These are phyloP conservation scores for Hyperopisus bebe DNA, from an alignment of 2,113 vertebrate species.

Conservation along the genomic window DNA sequence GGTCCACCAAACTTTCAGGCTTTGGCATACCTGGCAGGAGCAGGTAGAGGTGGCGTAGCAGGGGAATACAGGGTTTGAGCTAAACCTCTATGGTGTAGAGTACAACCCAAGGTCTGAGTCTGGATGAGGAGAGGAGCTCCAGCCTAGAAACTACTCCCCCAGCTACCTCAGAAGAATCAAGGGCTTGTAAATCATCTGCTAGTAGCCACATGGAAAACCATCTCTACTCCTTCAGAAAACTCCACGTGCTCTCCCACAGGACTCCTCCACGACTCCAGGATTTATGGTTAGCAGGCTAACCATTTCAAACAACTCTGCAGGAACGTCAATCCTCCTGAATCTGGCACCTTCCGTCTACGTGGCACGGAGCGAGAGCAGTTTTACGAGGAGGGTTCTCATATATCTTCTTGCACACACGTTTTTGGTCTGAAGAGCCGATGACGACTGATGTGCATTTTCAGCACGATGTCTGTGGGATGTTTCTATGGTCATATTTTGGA, in stretches of 20 bases:
- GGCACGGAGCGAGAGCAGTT: not conserved
- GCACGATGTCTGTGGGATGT: not conserved
- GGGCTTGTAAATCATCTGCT: not conserved
- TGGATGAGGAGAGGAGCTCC: not conserved
- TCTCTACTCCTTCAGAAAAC: not conserved
- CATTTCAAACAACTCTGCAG: not conserved
- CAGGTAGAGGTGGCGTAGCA: not conserved
- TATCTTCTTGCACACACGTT: not conserved
- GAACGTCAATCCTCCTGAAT: not conserved
- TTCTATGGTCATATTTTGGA: not conserved
- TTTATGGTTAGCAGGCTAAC: not conserved
- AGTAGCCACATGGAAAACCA: not conserved
- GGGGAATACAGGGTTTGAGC: not conserved
- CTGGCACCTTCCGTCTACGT: not conserved
- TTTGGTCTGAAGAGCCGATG: not conserved
- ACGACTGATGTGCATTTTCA: not conserved
- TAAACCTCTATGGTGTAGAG: not conserved
- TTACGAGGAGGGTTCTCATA: not conserved
- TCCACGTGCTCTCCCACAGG: slow-evolving; percentile 22
- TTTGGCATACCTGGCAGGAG: not conserved
- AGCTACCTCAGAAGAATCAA: not conserved
- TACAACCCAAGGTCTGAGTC: not conserved
- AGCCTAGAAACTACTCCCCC: not conserved
- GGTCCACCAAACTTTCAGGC: not conserved
- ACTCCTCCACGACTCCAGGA: not conserved